Conservation (phyloP, 2,888 invertebrate genomes). For the Taphrorychus bicolor region DNA sequence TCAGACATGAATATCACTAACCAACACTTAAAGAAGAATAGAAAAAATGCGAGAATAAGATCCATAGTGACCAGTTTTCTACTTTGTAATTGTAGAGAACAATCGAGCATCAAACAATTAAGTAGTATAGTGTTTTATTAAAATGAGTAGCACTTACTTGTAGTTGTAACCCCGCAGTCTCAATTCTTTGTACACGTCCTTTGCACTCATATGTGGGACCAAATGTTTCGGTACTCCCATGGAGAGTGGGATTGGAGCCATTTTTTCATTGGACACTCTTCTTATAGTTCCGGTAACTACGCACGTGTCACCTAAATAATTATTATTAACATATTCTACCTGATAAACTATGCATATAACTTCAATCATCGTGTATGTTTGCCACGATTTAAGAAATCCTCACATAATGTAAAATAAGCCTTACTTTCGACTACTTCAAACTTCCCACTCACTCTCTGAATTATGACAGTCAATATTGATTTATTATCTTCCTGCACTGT, state of each 20-base stretch:
- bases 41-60: too few relatives aligned
- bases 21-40: background rate
- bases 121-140: background rate
- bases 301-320: constrained; percentile 16
- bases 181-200: constrained; percentile 73
- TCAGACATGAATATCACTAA: too few relatives aligned
- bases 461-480: constrained; percentile 44
- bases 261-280: constrained; percentile 10
- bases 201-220: constrained; percentile 52
- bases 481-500: constrained; percentile 52
- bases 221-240: constrained; percentile 3
- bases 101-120: too few relatives aligned
- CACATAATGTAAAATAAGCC: too few relatives aligned
- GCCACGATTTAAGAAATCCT: background rate
- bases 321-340: too few relatives aligned
- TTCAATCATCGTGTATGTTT: too few relatives aligned
- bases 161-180: constrained; percentile 72
- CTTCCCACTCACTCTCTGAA: constrained; percentile 48
- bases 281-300: constrained; percentile 40
- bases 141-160: constrained; percentile 42
- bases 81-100: too few relatives aligned
- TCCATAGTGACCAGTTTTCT: too few relatives aligned
- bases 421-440: constrained; percentile 50
- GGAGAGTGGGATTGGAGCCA: constrained; percentile 19
- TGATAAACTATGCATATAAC: too few relatives aligned